phyloP scores from a whole-genome alignment of 1,140 invertebrate species.

The Zaprionus kolodkinae region DNA sequence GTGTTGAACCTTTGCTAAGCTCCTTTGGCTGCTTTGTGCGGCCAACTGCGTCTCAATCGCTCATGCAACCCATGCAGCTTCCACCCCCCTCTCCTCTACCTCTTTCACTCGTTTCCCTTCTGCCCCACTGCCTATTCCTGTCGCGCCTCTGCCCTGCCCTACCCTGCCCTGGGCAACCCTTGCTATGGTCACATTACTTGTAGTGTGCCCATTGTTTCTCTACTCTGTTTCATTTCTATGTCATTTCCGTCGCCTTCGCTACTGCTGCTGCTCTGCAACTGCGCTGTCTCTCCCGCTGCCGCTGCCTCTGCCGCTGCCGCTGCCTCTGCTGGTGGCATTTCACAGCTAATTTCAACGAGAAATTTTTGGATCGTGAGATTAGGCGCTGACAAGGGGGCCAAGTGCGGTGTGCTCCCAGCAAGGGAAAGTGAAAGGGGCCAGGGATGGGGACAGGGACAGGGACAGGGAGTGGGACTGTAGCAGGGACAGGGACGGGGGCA shows the following conservation, averaged over 20 bases:
- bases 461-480: conserved; percentile 37
- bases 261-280: conserved; percentile 4
- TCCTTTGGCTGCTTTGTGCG: conserved; percentile 1
- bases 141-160: conserved; percentile 1
- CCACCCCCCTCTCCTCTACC: no score
- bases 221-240: conserved; percentile 79
- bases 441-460: neutral
- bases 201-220: conserved; percentile 63
- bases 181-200: conserved; percentile 32
- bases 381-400: conserved; percentile 51
- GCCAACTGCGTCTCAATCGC: conserved; percentile 39
- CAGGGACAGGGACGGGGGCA: conserved; percentile 21
- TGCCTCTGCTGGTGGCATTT: conserved; percentile 55
- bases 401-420: conserved; percentile 13
- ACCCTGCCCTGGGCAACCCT: conserved; percentile 3
- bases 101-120: neutral
- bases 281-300: neutral
- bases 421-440: neutral
- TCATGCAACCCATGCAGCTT: conserved; percentile 7
- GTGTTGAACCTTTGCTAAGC: conserved; percentile 27
- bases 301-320: neutral
- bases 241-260: conserved; percentile 61
- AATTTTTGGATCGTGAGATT: conserved; percentile 78
- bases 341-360: conserved; percentile 77
- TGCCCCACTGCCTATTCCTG: neutral